phyloP scores from a whole-genome alignment of 2,888 invertebrate species.

The Keiferia lycopersicella region DNA sequence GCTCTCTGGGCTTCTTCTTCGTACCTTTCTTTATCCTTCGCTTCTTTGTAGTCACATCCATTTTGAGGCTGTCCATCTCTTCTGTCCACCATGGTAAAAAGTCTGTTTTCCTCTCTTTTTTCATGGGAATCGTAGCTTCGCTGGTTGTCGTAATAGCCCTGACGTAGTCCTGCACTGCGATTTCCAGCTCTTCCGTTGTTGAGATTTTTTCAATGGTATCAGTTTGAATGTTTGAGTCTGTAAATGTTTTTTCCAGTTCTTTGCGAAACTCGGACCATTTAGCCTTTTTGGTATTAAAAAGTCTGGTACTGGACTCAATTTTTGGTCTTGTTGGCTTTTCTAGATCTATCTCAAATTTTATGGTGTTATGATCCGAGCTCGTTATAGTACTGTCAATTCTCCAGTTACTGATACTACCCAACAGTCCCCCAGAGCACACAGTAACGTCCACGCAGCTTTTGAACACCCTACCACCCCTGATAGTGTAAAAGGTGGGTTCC shows the following conservation, averaged over 20 bases:
- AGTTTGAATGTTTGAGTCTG: neutral
- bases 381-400: slow-evolving; percentile 27
- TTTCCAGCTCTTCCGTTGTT: neutral
- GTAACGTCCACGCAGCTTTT: neutral
- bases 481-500: too few relatives aligned
- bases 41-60: neutral
- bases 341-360: too few relatives aligned
- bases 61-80: neutral
- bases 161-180: neutral
- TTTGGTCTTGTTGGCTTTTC: slow-evolving; percentile 11
- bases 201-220: neutral
- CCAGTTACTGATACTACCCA: slow-evolving; percentile 27
- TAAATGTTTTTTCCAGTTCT: neutral
- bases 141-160: too few relatives aligned
- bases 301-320: neutral
- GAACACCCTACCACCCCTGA: too few relatives aligned
- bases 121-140: too few relatives aligned
- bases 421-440: neutral
- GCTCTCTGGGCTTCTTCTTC: neutral
- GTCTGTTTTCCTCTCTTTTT: too few relatives aligned
- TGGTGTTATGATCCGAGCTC: slow-evolving; percentile 31
- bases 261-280: neutral
- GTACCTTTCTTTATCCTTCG: too few relatives aligned
- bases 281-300: neutral
- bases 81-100: too few relatives aligned